A percentile compares a stretch with the other conserved stretches of the same genome.
These are phyloP conservation scores for Coracopsis vasa DNA, from an alignment of 2,113 vertebrate species.

Conservation along the genomic window DNA sequence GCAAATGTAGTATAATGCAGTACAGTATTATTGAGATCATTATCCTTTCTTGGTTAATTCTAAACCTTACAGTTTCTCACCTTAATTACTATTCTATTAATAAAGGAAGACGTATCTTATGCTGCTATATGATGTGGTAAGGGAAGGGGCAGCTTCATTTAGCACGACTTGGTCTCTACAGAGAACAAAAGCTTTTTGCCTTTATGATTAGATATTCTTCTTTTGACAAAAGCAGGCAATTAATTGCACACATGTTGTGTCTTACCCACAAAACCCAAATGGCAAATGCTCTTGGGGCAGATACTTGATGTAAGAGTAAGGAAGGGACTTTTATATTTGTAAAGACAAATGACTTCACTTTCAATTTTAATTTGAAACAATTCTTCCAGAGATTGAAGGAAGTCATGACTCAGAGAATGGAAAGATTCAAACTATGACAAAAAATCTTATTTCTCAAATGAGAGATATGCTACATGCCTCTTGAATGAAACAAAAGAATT, in stretches of 20 bases:
- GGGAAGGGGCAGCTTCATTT: conserved; percentile 7
- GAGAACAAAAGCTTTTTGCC: conserved; percentile 49
- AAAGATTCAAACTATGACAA: not conserved
- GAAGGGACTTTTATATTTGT: not conserved
- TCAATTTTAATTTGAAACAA: not conserved
- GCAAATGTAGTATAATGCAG: not conserved
- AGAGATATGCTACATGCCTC: not conserved
- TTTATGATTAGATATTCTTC: conserved; percentile 45
- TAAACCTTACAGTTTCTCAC: not conserved
- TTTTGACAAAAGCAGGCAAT: conserved; percentile 50
- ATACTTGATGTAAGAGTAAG: conserved; percentile 8
- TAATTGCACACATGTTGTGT: conserved; percentile 20
- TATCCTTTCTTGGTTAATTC: not conserved
- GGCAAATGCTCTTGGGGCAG: not conserved
- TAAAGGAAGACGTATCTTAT: conserved; percentile 5
- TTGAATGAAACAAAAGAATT: conserved; percentile 21
- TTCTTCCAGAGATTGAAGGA: conserved; percentile 31
- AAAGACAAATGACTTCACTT: conserved; percentile 21
- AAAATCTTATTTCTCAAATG: conserved; percentile 13
- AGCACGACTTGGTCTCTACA: not conserved
- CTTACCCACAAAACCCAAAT: conserved; percentile 23
- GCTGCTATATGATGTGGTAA: not conserved
- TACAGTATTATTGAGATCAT: not conserved
- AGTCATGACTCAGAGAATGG: not conserved
- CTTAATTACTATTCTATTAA: conserved; percentile 39